Evolutionary conservation across 2,888 invertebrate species (phyloP).

Genomic region (Pristionchus arcanus): DNA sequence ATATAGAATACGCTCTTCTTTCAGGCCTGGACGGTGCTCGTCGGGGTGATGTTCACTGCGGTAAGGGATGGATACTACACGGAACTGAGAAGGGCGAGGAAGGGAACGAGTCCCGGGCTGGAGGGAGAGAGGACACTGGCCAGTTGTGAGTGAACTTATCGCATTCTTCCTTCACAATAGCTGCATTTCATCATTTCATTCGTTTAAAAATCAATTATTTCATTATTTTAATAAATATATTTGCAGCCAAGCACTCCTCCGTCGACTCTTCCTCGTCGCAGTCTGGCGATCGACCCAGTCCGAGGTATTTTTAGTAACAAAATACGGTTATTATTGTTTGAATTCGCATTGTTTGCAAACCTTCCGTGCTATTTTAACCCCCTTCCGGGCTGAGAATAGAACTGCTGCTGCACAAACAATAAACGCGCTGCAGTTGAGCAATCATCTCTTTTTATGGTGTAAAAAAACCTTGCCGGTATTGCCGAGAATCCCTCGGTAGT

Average conservation of each 20-base stretch:
- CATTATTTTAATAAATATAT: too few species aligned
- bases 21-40: constrained; percentile 58
- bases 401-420: not conserved
- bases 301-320: constrained; percentile 24
- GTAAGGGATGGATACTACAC: constrained; percentile 59
- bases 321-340: too few species aligned
- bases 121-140: constrained; percentile 10
- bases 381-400: not conserved
- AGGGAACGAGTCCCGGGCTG: constrained; percentile 53
- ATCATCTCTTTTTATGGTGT: not conserved
- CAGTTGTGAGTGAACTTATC: constrained; percentile 8
- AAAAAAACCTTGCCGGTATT: not conserved
- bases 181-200: not conserved
- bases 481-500: too few species aligned
- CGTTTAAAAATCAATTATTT: too few species aligned
- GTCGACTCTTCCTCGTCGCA: constrained; percentile 40
- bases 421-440: not conserved
- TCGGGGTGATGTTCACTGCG: constrained; percentile 57
- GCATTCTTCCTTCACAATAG: not conserved
- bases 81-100: constrained; percentile 52
- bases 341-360: not conserved
- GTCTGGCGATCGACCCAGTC: constrained; percentile 38
- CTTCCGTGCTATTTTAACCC: not conserved
- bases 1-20: not conserved
- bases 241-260: constrained; percentile 27